Base-by-base conservation (phyloP, 2,797 vertebrate genomes). In the Meda fulgida region DNA sequence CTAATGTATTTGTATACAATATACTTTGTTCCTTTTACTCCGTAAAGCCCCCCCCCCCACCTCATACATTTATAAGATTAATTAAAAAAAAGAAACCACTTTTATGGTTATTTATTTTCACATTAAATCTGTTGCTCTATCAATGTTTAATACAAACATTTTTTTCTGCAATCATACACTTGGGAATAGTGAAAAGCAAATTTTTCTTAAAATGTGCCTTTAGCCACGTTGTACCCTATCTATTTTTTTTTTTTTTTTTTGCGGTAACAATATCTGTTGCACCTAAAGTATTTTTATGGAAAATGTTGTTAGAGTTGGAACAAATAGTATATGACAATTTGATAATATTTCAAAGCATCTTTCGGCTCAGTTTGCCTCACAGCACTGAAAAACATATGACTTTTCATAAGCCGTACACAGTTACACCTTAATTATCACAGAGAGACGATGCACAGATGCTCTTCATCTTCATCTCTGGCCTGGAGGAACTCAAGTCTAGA, bases 401-500 rank as follows among this genome's bases (percentile, higher is more conserved):
- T 60, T 73, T 79, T 65, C 72, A 71, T 26, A 34, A 81, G n/a
- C n/a, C 43, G 55, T 77, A 67, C 72, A 81, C 67, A 84, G 71
- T 77, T 84, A 36, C 78, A 72, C 18, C 38, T 81, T 78, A 81
- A 84, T 77, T 69, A 87, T 65, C 63, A 69, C 16, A 34, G 72
- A 26, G 86, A 63, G 71, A 84, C 8, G 2, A 55, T n/a, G 82
- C 65, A 73, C 78, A 70, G 38, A 73, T 73, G 75, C 55, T 51
- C 31, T 76, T 3, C 85, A 69, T 60, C 66, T 84, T 63, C 51
- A 69, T 66, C 40, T 69, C 51, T 65, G 77, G 78, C 86, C 84
- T 46, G 26, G 55, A 82, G 88, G 81, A 69, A 66, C 51, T 82
- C 88, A 58, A 70, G 84, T 76, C 86, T 82, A 58, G 81, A 86